Conservation (phyloP, 2,888 invertebrate species). For the Incurvaria masculella region DNA sequence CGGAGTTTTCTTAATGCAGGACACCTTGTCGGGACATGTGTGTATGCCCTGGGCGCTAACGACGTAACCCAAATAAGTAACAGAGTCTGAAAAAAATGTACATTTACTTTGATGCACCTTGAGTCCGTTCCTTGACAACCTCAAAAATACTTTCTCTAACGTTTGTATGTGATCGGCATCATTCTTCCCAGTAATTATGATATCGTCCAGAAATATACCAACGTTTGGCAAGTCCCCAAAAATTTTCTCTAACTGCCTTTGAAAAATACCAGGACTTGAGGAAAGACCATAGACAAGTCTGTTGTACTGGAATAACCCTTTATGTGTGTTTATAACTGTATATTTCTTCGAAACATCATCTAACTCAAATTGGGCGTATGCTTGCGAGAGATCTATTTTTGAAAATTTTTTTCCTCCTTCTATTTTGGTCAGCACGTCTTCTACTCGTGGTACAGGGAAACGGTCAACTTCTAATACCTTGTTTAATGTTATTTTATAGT, state of each 20-base stretch:
- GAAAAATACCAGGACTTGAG: no score
- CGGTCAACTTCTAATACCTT: conserved; percentile 7
- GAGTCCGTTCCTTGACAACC: conserved; percentile 3
- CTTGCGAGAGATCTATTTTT: conserved; percentile 3
- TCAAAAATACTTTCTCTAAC: conserved; percentile 4
- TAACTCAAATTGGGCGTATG: no score
- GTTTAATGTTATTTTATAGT: conserved; percentile 9
- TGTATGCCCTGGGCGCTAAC: conserved; percentile 7
- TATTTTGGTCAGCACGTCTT: conserved; percentile 9
- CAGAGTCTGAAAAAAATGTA: conserved; percentile 5
- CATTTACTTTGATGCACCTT: conserved; percentile 8
- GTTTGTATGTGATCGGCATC: neutral
- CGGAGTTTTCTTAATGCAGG: neutral
- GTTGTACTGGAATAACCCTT: no score
- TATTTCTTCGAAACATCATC: neutral
- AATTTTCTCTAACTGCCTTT: neutral
- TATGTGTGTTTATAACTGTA: conserved; percentile 10
- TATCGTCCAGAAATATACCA: conserved; percentile 1
- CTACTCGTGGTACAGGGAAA: conserved; percentile 9
- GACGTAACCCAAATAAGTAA: conserved; percentile 8
- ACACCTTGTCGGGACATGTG: conserved; percentile 6
- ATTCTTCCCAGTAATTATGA: neutral
- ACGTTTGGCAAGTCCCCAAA: conserved; percentile 1
- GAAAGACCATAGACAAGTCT: conserved; percentile 6
- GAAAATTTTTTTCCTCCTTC: conserved; percentile 4